Base-by-base conservation (phyloP, 2,113 vertebrate genomes). In the Dissostichus mawsoni region DNA sequence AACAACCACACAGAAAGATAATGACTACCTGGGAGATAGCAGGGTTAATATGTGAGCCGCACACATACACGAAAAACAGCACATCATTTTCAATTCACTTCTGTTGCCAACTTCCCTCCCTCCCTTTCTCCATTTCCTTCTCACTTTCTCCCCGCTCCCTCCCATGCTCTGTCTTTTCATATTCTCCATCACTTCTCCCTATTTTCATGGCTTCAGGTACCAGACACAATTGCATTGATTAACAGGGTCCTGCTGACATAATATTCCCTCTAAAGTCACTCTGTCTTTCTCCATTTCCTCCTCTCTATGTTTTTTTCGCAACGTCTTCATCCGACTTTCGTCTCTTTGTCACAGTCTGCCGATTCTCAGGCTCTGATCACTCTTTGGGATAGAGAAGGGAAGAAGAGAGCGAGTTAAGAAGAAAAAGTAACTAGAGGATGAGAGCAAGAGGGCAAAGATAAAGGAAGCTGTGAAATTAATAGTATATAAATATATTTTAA, bases 41-140 rank as follows among this genome's bases (percentile, higher is more conserved):
- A 79, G 92, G 92, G 92, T 91, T 92, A 93, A 94, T 91, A 89
- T 77, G 69, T 81, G 74, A 80, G 76, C 80, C 71, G 66, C 71
- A 90, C 87, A 82, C 88, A 73, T 68, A 78, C 78, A 84, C 63
- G 70, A 59, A 92, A 87, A 87, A 85, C 81, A 91, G 84, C 82
- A 92, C 92, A 95, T 94, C 82, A 94, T 94, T 94, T 95, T 93
- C 93, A 93, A 93, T 94, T 93, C 94, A 90, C 90, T 94, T 90
- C 73, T 85, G 69, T 72, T 91, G 85, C 87, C 92, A 90, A 89
- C 70, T 78, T 77, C 87, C 89, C 82, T 81, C 83, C 86, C 78
- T 83, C 76, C 69, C 51, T 81, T 85, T 74, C 80, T 81, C 85
- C 80, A 55, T 84, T 78, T 86, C 84, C 85, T 81, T 78, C 87